These are phyloP conservation scores for Apamea crenata DNA, from an alignment of 2,888 invertebrate genomes.

Conservation along the genomic window DNA sequence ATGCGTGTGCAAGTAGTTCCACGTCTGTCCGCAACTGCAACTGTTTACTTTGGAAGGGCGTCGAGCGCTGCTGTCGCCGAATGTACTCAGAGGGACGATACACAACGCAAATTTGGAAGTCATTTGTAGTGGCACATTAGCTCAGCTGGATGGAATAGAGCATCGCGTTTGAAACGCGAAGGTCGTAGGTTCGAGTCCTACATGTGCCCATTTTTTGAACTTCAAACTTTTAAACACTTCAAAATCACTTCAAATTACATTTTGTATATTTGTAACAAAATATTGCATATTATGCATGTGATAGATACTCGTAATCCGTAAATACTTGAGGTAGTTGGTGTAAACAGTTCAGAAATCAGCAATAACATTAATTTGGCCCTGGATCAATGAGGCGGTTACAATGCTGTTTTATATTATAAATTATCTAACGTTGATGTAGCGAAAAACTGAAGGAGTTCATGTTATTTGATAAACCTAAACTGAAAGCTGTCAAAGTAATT, in stretches of 20 bases:
- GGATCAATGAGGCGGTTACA: neutral
- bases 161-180: constrained; percentile 1
- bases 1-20: no score
- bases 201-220: constrained; percentile 23
- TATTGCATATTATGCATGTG: neutral
- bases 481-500: neutral
- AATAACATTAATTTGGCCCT: neutral
- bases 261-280: neutral
- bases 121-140: constrained; percentile 21
- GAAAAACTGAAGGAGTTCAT: neutral
- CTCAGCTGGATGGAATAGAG: constrained; percentile 32
- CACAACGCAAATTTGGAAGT: neutral
- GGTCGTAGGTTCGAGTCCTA: constrained; percentile 9
- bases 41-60: neutral
- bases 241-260: neutral
- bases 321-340: neutral
- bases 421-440: neutral
- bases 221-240: neutral
- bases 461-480: neutral
- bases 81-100: constrained; percentile 9
- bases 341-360: neutral
- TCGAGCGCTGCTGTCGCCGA: constrained; percentile 15
- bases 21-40: neutral
- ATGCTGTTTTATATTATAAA: neutral
- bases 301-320: neutral